phyloP scores from a whole-genome alignment of 2,888 invertebrate species.

The Lepidonotus clava region DNA sequence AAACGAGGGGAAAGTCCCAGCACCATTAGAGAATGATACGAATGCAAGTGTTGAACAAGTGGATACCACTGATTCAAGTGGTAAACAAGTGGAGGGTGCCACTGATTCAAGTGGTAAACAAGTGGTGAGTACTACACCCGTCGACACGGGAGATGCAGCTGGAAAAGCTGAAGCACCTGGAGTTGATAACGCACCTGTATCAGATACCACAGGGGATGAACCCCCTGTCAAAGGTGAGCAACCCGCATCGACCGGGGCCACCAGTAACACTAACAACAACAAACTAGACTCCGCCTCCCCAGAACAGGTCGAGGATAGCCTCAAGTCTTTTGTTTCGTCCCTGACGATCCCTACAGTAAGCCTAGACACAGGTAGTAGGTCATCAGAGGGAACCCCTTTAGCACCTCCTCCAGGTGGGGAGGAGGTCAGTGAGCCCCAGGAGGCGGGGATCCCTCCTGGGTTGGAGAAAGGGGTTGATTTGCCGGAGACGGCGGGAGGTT shows the following conservation, averaged over 20 bases:
- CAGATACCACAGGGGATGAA: background rate
- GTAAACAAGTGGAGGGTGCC: background rate
- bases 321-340: background rate
- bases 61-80: background rate
- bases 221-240: background rate
- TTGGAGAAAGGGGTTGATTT: constrained; percentile 7
- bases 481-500: background rate
- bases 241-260: background rate
- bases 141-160: background rate
- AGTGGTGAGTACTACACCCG: too few species aligned
- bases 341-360: background rate
- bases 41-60: background rate
- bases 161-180: background rate
- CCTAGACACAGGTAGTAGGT: background rate
- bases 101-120: background rate
- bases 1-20: too few species aligned
- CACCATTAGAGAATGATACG: background rate
- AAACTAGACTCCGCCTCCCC: too few species aligned
- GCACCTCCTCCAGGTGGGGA: background rate
- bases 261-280: background rate
- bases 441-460: background rate
- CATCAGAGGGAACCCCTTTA: constrained; percentile 11
- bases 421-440: constrained; percentile 13
- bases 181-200: too few species aligned
- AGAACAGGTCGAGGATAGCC: too few species aligned